Conservation (phyloP, 2,888 invertebrate species). For the Criorhina ranunculi region DNA sequence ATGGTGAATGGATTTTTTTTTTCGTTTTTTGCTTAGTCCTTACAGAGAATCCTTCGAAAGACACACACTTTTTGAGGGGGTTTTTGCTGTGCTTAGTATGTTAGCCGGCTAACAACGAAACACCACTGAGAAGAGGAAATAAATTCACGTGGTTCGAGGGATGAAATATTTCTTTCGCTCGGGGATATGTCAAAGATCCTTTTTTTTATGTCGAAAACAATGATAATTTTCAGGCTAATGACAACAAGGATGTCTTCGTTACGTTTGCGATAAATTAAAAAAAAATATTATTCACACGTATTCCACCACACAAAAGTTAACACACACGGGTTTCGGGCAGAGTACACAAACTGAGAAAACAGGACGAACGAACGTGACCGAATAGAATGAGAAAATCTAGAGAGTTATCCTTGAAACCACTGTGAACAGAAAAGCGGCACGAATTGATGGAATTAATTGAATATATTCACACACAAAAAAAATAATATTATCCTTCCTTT, state of each 20-base stretch:
- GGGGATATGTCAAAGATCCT: conserved; percentile 58
- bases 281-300: conserved; percentile 7
- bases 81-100: conserved; percentile 16
- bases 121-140: conserved; percentile 2
- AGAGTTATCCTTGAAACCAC: conserved; percentile 36
- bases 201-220: too few relatives aligned
- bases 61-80: conserved; percentile 20
- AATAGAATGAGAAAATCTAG: background rate
- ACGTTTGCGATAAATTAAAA: conserved; percentile 11
- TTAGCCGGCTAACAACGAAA: conserved; percentile 65
- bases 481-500: conserved; percentile 21
- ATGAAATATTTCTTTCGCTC: conserved; percentile 6
- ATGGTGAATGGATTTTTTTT: conserved; percentile 84
- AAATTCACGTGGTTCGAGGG: conserved; percentile 53
- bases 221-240: too few relatives aligned
- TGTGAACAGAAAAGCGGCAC: conserved; percentile 47
- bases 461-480: conserved; percentile 20
- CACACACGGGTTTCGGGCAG: conserved; percentile 24
- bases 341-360: conserved; percentile 35
- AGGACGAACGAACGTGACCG: conserved; percentile 16
- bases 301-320: background rate
- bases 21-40: conserved; percentile 34
- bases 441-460: conserved; percentile 27
- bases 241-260: too few relatives aligned
- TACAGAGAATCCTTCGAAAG: conserved; percentile 52